Conservation (phyloP, 2,113 vertebrate genomes). For the Phalacrocorax aristotelis region DNA sequence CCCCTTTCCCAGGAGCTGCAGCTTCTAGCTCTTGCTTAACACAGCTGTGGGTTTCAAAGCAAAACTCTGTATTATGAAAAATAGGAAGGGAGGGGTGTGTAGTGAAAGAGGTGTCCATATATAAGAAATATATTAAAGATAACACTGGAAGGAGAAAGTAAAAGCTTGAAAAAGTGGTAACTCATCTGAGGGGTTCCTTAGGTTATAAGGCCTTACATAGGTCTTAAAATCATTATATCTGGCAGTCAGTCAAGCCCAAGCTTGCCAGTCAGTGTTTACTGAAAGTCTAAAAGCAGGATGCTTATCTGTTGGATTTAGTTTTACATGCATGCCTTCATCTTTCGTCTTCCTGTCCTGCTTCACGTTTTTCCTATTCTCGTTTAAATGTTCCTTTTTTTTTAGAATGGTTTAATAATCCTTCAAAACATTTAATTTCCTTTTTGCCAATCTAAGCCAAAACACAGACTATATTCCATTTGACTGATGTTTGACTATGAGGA, state of each 20-base stretch:
- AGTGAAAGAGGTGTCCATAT: not conserved
- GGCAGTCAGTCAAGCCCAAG: not conserved
- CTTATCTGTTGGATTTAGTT: not conserved
- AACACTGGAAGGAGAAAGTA: not conserved
- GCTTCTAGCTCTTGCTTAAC: not conserved
- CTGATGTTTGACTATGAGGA: not conserved
- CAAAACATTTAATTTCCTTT: conserved; percentile 50
- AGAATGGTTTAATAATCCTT: conserved; percentile 18
- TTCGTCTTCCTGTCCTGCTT: conserved; percentile 1
- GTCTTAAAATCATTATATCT: not conserved
- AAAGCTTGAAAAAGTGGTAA: not conserved
- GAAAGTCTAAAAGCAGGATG: not conserved
- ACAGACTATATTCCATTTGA: not conserved
- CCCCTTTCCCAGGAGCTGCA: not conserved
- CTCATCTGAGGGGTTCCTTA: not conserved
- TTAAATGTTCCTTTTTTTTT: not conserved
- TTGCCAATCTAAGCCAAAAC: conserved; percentile 25
- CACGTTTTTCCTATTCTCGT: not conserved
- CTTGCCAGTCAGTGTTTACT: not conserved
- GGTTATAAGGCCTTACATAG: not conserved
- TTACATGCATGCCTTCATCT: not conserved
- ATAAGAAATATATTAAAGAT: not conserved
- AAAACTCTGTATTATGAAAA: not conserved
- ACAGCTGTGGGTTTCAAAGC: not conserved
- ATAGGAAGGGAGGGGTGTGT: not conserved